Percentiles rank a stretch among this genome's conserved stretches.
phyloP scores from a whole-genome alignment of 1,140 invertebrate species.

The silkworm (Bombyx mori) region ASM3026992v2 NC_085110.1:5084001-5084500 shows the following conservation, averaged over 20 bases:
- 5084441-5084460: slow-evolving; percentile 24
- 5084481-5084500: slow-evolving; percentile 64
- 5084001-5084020: slow-evolving; percentile 65
- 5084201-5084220: too few relatives aligned
- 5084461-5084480: slow-evolving; percentile 68
- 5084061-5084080: slow-evolving; percentile 50
- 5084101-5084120: slow-evolving; percentile 16
- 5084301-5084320: not conserved
- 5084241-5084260: not conserved
- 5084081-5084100: slow-evolving; percentile 28
- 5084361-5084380: not conserved
- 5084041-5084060: slow-evolving; percentile 52
- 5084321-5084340: not conserved
- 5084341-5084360: not conserved
- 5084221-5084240: not conserved
- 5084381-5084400: not conserved
- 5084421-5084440: not conserved
- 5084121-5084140: slow-evolving; percentile 1
- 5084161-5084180: too few relatives aligned
- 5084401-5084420: not conserved
- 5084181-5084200: too few relatives aligned
- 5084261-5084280: too few relatives aligned
- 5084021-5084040: slow-evolving; percentile 43
- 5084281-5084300: too few relatives aligned
- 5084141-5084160: not conserved